Percentiles rank a stretch among this genome's conserved stretches.
Evolutionary conservation across 2,113 vertebrate species (phyloP).

Genomic region (Cariama cristata): DNA sequence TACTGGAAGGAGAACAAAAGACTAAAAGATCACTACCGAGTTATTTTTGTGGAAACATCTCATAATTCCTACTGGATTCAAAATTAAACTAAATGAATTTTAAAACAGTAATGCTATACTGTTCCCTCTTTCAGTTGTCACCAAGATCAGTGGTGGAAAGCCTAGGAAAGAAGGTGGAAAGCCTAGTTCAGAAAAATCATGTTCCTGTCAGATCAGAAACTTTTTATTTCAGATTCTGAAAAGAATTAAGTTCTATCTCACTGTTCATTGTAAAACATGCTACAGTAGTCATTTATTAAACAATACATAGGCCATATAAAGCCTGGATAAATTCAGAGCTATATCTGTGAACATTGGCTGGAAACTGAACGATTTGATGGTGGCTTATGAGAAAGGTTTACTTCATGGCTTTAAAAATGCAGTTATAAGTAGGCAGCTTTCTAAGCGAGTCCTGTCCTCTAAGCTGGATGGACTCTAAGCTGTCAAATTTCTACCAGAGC

Average conservation of each 20-base stretch:
- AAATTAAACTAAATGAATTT: background rate
- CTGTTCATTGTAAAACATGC: background rate
- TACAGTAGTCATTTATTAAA: background rate
- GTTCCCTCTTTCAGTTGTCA: background rate
- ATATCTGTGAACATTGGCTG: background rate
- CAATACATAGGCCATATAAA: background rate
- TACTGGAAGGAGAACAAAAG: background rate
- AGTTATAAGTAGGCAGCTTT: background rate
- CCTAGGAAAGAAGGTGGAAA: background rate
- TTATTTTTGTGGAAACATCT: constrained; percentile 19
- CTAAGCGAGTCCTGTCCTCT: background rate
- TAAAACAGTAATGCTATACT: background rate
- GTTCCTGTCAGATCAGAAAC: background rate
- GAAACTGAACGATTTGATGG: background rate
- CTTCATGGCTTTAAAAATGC: background rate
- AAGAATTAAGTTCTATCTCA: background rate
- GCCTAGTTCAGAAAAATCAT: background rate
- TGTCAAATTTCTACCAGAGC: background rate
- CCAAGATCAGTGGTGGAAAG: background rate
- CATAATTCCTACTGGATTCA: background rate
- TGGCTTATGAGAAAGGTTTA: background rate
- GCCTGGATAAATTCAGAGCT: background rate
- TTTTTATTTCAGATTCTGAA: background rate
- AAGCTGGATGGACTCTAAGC: background rate
- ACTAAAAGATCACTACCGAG: background rate